Percentiles rank a stretch among this genome's conserved stretches.
Evolutionary conservation across 2,888 invertebrate genomes (phyloP).

Genomic region (Nomada ruficornis): DNA sequence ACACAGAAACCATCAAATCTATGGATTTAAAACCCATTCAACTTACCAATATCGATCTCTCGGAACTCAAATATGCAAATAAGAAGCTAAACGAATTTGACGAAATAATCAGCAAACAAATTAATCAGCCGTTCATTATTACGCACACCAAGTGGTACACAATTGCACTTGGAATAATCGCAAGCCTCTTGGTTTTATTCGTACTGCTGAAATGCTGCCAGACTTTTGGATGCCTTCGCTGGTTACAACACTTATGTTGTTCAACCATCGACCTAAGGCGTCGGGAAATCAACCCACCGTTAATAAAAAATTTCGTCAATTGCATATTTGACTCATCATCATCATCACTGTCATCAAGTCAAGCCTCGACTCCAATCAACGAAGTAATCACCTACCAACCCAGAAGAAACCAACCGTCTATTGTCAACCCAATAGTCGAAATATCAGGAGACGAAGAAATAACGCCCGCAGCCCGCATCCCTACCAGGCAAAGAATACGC

Average conservation of each 20-base stretch:
- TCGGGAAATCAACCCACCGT: too few species aligned
- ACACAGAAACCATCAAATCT: conserved; percentile 3
- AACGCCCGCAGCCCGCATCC: not conserved
- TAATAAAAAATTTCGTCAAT: too few species aligned
- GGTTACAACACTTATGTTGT: too few species aligned
- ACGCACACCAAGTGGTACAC: not conserved
- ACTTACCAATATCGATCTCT: conserved; percentile 22
- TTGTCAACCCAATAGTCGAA: conserved; percentile 4
- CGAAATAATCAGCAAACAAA: conserved; percentile 10
- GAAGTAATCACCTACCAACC: conserved; percentile 13
- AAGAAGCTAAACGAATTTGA: conserved; percentile 28
- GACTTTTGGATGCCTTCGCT: too few species aligned
- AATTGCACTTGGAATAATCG: too few species aligned
- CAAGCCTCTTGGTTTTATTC: too few species aligned
- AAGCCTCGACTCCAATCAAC: not conserved
- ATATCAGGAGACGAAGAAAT: conserved; percentile 7
- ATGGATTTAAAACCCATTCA: conserved; percentile 20
- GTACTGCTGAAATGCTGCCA: too few species aligned
- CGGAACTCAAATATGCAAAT: conserved; percentile 23
- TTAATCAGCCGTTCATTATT: conserved; percentile 11
- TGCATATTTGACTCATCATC: not conserved
- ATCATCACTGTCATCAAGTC: too few species aligned
- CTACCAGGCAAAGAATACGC: not conserved
- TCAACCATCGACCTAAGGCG: too few species aligned
- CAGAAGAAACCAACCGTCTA: not conserved